These are phyloP conservation scores for Tadarida brasiliensis DNA, from an alignment of 2,797 vertebrate genomes.

Conservation along the genomic window DNA sequence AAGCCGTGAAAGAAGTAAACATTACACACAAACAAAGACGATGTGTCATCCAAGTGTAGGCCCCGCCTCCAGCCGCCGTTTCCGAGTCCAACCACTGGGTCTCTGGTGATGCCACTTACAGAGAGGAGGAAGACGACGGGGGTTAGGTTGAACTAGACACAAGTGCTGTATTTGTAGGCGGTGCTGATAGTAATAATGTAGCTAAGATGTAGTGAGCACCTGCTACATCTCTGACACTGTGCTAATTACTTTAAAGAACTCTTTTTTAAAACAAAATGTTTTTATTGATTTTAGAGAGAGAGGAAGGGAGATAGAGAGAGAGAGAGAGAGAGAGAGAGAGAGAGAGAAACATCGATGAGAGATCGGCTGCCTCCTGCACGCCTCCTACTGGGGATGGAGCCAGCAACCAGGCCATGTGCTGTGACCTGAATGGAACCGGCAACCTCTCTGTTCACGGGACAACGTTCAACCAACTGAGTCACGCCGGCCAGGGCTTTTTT, in stretches of 20 bases:
- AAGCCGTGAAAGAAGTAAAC: constrained; percentile 44
- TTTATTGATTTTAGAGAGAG: neutral
- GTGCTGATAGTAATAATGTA: neutral
- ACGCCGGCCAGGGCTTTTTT: no score
- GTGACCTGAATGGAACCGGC: neutral
- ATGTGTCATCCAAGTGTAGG: constrained; percentile 5
- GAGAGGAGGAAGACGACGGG: neutral
- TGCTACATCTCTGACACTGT: neutral
- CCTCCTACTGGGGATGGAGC: neutral
- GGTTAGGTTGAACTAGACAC: neutral
- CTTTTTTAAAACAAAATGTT: neutral
- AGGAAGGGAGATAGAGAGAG: neutral
- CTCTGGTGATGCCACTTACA: neutral
- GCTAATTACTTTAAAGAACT: constrained; percentile 7
- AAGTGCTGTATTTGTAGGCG: neutral
- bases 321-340: neutral
- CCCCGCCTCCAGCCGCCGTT: neutral
- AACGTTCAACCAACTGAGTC: neutral
- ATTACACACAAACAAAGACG: constrained; percentile 61
- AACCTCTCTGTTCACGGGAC: neutral
- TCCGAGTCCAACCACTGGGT: constrained; percentile 53
- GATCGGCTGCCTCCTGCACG: neutral
- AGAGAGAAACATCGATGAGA: neutral
- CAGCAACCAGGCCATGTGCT: neutral
- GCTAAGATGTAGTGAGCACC: neutral